phyloP scores from a whole-genome alignment of 2,888 invertebrate genomes.

The Morpho deidamia region DNA sequence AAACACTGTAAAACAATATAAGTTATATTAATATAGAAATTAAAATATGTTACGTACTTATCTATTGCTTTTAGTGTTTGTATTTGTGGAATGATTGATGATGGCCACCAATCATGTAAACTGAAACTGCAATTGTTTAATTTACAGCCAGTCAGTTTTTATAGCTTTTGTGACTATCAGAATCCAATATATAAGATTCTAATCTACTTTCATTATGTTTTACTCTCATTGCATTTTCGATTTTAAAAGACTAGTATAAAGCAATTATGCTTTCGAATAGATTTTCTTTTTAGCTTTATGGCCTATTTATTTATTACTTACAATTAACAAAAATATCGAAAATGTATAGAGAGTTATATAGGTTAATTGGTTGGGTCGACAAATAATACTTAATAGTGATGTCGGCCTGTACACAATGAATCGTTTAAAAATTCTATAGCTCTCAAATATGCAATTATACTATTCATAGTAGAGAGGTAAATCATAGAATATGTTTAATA shows the following conservation, averaged over 20 bases:
- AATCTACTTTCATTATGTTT: not conserved
- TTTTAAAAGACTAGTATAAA: not conserved
- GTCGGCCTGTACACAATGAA: conserved; percentile 58
- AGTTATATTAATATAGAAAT: no score
- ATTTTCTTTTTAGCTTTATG: conserved; percentile 19
- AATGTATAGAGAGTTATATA: conserved; percentile 41
- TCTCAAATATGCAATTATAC: conserved; percentile 54
- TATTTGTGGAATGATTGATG: no score
- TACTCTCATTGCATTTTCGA: conserved; percentile 39
- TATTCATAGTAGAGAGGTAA: conserved; percentile 49
- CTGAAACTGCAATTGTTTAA: no score
- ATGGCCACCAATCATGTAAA: no score
- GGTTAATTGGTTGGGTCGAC: not conserved
- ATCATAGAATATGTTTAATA: conserved; percentile 24
- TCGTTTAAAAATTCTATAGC: conserved; percentile 48
- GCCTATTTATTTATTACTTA: conserved; percentile 29
- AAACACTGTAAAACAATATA: no score
- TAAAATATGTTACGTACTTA: no score
- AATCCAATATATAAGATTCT: not conserved
- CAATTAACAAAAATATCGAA: conserved; percentile 36
- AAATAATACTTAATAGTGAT: conserved; percentile 22
- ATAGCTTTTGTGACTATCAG: no score
- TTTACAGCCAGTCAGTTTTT: no score
- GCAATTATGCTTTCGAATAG: not conserved
- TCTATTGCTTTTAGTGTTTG: no score